Base-by-base conservation (phyloP, 2,113 vertebrate species). In the Nothocercus nigrocapillus region DNA sequence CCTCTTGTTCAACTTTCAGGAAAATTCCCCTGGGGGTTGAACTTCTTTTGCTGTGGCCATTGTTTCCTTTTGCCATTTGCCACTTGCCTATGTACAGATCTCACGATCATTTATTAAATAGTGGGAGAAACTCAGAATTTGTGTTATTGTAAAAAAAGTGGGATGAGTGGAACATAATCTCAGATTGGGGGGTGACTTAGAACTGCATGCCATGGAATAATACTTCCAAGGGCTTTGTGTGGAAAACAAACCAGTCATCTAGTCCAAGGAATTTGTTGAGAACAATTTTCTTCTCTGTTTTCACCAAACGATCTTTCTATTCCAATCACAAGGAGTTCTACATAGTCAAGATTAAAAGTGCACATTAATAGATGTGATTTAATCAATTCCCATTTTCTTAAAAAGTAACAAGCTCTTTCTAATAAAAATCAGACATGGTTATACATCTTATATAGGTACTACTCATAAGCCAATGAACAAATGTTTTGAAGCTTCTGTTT, bases 1-100 rank as follows among this genome's bases (percentile, higher is more conserved):
- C 42, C 61, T 87, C 84, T 84, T 92, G 77, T 96, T 89, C 30
- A 45, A 24, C 56, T 86, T 54, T 54, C 38, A 66, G 74, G 63
- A 85, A 85, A 83, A 74, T 64, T 95, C 63, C 49, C 59, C 22
- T 0, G 2, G 56, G 56, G 20, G 11, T 61, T 62, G 77, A 38
- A 86, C 28, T 84, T 78, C 49, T 94, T 70, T 75, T 81, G 36
- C 51, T 79, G 38, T 25, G 72, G 61, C 70, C 9, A n/a, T 91
- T 91, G 51, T 89, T 94, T 79, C 40, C 56, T 56, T 74, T 86
- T 82, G 19, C 45, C 66, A 36, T 75, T 89, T 87, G 45, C 10
- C 82, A 21, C 53, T 74, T 34, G 8, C 49, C 25, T 14, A 34
- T 28, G 13, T 34, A 63, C 6, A 75, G 53, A 72, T 49, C 30